Conservation (phyloP, 2,888 invertebrate genomes). For the Vannuccia rotundouncinata region DNA sequence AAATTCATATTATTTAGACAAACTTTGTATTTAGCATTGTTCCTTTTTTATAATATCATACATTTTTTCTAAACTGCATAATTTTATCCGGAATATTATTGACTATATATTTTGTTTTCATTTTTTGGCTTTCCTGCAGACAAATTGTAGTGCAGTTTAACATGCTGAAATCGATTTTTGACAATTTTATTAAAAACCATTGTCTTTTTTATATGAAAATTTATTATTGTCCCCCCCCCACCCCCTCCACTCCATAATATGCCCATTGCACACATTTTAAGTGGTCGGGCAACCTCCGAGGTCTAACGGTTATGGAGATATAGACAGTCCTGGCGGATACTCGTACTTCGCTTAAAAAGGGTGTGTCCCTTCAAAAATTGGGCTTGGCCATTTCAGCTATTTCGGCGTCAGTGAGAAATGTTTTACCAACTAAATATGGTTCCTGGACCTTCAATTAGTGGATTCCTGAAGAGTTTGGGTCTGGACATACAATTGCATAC, state of each 20-base stretch:
- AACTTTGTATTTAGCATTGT: no score
- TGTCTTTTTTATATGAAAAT: neutral
- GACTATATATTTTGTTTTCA: neutral
- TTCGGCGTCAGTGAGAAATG: neutral
- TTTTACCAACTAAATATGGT: neutral
- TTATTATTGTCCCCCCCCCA: neutral
- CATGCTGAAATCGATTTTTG: neutral
- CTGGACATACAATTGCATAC: neutral
- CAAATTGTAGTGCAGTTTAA: neutral
- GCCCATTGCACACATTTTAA: neutral
- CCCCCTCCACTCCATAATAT: no score
- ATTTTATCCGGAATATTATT: neutral
- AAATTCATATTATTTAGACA: no score
- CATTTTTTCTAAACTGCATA: no score
- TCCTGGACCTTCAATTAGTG: neutral
- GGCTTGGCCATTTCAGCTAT: neutral
- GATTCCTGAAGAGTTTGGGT: neutral
- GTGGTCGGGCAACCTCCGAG: neutral
- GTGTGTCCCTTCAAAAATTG: neutral
- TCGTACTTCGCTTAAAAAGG: neutral
- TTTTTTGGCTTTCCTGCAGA: neutral
- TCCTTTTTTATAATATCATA: no score
- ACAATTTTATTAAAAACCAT: neutral
- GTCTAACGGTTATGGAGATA: neutral
- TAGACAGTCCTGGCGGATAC: neutral